Percentiles rank a stretch among this genome's conserved stretches.
These are phyloP conservation scores for Numida meleagris DNA, from an alignment of 2,113 vertebrate species.

Conservation along the genomic window DNA sequence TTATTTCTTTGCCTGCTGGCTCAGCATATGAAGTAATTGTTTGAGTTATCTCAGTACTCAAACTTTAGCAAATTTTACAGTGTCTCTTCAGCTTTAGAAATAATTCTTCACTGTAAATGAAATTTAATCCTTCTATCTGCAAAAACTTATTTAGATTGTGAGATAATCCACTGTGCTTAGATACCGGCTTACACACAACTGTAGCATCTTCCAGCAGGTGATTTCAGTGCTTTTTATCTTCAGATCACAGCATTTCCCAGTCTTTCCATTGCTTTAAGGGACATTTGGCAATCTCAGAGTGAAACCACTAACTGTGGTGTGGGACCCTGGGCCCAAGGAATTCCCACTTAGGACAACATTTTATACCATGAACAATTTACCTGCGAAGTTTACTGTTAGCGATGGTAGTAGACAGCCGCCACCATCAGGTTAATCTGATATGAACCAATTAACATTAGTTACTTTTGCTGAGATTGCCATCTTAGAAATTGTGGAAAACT, in stretches of 20 bases:
- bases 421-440: accelerated
- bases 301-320: not conserved
- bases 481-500: not conserved
- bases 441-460: not conserved
- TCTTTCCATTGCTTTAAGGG: not conserved
- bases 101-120: not conserved
- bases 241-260: not conserved
- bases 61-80: not conserved
- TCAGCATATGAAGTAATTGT: not conserved
- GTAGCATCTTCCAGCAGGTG: not conserved
- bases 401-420: not conserved
- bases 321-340: not conserved
- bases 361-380: not conserved
- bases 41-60: not conserved
- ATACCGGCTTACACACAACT: not conserved
- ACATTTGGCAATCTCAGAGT: not conserved
- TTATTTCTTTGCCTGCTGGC: not conserved
- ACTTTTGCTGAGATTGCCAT: not conserved
- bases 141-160: not conserved
- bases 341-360: not conserved
- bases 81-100: not conserved
- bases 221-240: accelerated
- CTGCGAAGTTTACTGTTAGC: not conserved
- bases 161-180: not conserved
- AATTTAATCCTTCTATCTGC: not conserved